Evolutionary conservation across 2,113 vertebrate genomes (phyloP).

Genomic region (Festucalex cinctus): DNA sequence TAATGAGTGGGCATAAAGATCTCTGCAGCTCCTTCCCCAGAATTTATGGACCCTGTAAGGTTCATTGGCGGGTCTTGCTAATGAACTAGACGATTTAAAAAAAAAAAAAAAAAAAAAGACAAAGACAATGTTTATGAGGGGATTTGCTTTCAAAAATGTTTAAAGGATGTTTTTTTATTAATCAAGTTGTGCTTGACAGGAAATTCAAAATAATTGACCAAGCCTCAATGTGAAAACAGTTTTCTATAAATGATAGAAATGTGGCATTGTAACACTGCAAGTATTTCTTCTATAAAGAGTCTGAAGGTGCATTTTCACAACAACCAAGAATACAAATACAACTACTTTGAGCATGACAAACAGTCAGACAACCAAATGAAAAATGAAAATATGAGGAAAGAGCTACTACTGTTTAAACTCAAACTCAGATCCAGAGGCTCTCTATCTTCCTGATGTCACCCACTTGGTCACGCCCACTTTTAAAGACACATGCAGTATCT

Average conservation of each 20-base stretch:
- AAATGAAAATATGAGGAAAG: no score
- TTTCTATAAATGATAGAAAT: background rate
- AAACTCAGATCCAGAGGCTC: no score
- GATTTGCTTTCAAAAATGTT: background rate
- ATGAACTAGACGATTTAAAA: background rate
- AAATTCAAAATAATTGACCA: no score
- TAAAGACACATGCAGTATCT: no score
- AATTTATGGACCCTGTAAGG: background rate
- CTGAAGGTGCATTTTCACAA: background rate
- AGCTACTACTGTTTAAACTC: no score
- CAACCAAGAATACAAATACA: no score
- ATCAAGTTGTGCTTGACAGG: background rate
- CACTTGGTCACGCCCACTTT: no score
- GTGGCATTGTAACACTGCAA: background rate
- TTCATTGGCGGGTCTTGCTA: slow-evolving; percentile 1
- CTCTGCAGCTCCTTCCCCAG: background rate
- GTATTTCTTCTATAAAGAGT: background rate
- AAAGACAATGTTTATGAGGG: background rate
- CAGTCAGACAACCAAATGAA: no score
- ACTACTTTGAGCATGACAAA: no score
- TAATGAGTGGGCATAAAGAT: slow-evolving; percentile 8
- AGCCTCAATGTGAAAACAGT: no score
- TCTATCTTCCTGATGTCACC: no score
- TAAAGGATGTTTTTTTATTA: background rate
- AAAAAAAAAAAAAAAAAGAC: background rate